These are phyloP conservation scores for Mus musculus DNA, from an alignment of 2,113 vertebrate species.

Conservation along the genomic window DNA sequence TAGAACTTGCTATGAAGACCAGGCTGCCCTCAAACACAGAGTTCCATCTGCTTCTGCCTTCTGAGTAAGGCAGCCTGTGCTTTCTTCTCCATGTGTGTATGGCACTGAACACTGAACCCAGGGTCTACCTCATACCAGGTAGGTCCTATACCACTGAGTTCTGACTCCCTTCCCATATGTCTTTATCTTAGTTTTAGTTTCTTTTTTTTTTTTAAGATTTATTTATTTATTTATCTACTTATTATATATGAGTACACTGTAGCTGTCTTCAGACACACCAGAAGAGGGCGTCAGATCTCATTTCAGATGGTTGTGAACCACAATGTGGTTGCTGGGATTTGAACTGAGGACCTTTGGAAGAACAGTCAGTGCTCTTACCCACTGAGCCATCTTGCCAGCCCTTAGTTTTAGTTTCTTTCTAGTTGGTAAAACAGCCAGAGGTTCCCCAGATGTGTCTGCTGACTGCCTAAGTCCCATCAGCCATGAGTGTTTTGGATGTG, in stretches of 20 bases:
- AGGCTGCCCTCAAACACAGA: not conserved
- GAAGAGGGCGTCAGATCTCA: no score
- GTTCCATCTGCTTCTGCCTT: not conserved
- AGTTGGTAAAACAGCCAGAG: not conserved
- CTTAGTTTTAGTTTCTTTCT: not conserved
- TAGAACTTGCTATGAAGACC: not conserved
- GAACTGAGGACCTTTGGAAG: no score
- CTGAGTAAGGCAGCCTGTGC: not conserved
- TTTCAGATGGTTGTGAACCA: no score
- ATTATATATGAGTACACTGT: no score
- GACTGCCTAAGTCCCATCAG: not conserved
- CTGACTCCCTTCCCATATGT: not conserved
- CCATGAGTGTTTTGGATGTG: not conserved
- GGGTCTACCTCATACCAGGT: not conserved
- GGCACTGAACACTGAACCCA: not conserved
- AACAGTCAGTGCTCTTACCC: no score
- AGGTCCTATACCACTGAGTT: not conserved
- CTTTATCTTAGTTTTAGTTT: not conserved
- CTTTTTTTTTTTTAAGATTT: not conserved
- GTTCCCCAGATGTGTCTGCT: not conserved
- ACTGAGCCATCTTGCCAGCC: no score
- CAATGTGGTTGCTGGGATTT: no score
- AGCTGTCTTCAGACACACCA: no score
- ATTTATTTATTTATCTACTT: no score
- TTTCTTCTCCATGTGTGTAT: not conserved